Base-by-base conservation (phyloP, 2,797 vertebrate species). In the Crocidura indochinensis region DNA sequence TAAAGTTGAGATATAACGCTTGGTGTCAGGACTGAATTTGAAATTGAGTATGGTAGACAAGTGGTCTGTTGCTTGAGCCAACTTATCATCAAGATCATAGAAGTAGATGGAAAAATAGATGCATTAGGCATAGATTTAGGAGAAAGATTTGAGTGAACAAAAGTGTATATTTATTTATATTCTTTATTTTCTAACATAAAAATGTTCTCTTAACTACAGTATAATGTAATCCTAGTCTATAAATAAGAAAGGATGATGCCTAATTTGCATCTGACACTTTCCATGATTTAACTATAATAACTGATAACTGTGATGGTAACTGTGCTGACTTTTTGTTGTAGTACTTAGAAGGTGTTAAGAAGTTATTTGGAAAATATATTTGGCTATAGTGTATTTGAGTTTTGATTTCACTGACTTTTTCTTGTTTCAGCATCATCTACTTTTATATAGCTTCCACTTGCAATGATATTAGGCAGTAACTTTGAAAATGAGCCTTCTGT, bases 401-500 rank as follows among this genome's bases (percentile, higher is more conserved):
- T 93, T 95, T 65, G 53, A 85, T 56, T 91, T 29, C 9, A 46
- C 38, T 6, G 20, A 74, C 44, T 92, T 81, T n/a, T 60, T 2
- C 56, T 60, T 60, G 17, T 60, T 8, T 20, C 56, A 60, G 19
- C 56, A 6, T 60, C 56, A 15, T 20, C 56, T 60, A 6, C 56
- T 60, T 15, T 19, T 60, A 4, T 20, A 6, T 2, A 8, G 17
- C 56, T 60, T 6, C 56, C 56, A 20, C 38, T 84, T 93, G 77
- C 72, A 56, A 77, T 67, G 60, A 31, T 80, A 78, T 2, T 74
- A 94, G 90, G 73, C 91, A 85, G 73, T 64, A 88, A 56, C 19
- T 83, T 84, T 82, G 84, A 72, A 94, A 92, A 80, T 69, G 8
- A 72, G 53, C 90, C 87, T 87, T 78, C 46, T 92, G 69, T 74